These are phyloP conservation scores for Nanorana parkeri DNA, from an alignment of 2,113 vertebrate species.

Conservation along the genomic window DNA sequence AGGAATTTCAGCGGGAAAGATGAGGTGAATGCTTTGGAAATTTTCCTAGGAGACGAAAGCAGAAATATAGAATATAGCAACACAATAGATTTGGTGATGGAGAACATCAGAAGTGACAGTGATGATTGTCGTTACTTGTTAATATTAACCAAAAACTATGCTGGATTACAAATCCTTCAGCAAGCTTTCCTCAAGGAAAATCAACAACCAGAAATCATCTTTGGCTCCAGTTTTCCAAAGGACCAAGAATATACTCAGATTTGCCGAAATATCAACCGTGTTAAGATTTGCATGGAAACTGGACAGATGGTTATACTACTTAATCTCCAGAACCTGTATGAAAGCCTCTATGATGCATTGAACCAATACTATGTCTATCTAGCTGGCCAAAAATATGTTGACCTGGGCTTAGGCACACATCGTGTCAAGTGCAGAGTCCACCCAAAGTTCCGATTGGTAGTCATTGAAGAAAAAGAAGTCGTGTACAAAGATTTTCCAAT, in stretches of 20 bases:
- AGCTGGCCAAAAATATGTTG: slow-evolving; percentile 94
- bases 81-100: slow-evolving; percentile 79
- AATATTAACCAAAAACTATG: slow-evolving; percentile 90
- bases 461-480: slow-evolving; percentile 91
- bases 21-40: slow-evolving; percentile 74
- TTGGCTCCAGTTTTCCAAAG: slow-evolving; percentile 93
- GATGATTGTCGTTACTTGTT: slow-evolving; percentile 86
- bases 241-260: slow-evolving; percentile 96
- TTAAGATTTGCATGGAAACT: slow-evolving; percentile 97
- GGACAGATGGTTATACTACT: slow-evolving; percentile 89
- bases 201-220: slow-evolving; percentile 87
- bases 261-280: slow-evolving; percentile 93
- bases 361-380: slow-evolving; percentile 96
- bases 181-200: slow-evolving; percentile 75
- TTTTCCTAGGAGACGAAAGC: slow-evolving; percentile 74
- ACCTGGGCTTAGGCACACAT: slow-evolving; percentile 93
- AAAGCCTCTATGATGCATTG: slow-evolving; percentile 95
- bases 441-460: slow-evolving; percentile 84
- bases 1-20: slow-evolving; percentile 94
- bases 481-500: slow-evolving; percentile 92
- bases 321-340: slow-evolving; percentile 94
- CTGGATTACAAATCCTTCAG: slow-evolving; percentile 90
- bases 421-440: slow-evolving; percentile 96
- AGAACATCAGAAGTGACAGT: slow-evolving; percentile 78
- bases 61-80: slow-evolving; percentile 65